phyloP scores from a whole-genome alignment of 2,113 vertebrate species.

The Podarcis cretensis region DNA sequence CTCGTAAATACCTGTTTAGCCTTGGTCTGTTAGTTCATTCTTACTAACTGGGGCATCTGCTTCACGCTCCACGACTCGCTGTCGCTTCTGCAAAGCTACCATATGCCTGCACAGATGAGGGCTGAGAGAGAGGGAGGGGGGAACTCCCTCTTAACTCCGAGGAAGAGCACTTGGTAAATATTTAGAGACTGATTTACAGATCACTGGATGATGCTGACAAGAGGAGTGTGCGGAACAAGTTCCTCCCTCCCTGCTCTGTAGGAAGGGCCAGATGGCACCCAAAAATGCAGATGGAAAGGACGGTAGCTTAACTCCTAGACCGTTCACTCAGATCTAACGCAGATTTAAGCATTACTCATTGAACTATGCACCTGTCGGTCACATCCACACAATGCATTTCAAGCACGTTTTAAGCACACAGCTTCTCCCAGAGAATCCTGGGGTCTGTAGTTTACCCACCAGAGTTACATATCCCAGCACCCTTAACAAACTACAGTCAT shows the following conservation, averaged over 20 bases:
- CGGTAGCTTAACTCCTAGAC: too few relatives aligned
- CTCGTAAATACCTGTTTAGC: slow-evolving; percentile 3
- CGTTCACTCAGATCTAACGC: not conserved
- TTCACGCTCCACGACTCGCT: not conserved
- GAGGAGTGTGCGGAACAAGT: not conserved
- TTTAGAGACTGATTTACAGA: slow-evolving; percentile 18
- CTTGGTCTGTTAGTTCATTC: not conserved
- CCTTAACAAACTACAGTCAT: too few relatives aligned
- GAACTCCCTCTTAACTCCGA: not conserved
- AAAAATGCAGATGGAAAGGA: not conserved
- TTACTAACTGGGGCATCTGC: slow-evolving; percentile 10
- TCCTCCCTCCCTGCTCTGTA: not conserved
- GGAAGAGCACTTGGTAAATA: slow-evolving; percentile 9
- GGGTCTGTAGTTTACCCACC: too few relatives aligned
- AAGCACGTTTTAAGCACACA: too few relatives aligned
- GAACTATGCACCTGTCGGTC: not conserved
- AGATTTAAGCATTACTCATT: not conserved
- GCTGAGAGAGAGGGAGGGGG: not conserved
- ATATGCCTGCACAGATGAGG: not conserved
- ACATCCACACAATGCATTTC: not conserved
- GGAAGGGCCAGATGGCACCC: not conserved
- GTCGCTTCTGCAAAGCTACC: not conserved
- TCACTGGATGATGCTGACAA: not conserved
- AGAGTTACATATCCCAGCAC: too few relatives aligned
- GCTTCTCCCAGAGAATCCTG: too few relatives aligned